Conservation (phyloP, 1,140 invertebrate species). For the Aricia agestis region DNA sequence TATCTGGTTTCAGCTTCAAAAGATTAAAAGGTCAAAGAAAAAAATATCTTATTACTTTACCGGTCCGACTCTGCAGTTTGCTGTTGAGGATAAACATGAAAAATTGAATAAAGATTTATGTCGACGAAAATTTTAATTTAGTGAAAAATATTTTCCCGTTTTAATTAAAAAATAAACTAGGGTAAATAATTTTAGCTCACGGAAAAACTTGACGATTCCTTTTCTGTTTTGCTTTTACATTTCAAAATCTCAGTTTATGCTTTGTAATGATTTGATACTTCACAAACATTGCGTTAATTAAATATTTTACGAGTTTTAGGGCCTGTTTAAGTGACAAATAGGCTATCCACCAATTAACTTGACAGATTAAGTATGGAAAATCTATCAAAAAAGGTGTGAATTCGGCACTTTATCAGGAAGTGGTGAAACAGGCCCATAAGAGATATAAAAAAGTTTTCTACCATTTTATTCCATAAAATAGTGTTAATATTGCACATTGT, state of each 20-base stretch:
- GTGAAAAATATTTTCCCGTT: not conserved
- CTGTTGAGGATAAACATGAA: not conserved
- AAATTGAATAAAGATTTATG: not conserved
- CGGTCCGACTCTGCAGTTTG: not conserved
- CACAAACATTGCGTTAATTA: too few relatives aligned
- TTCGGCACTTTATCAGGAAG: too few relatives aligned
- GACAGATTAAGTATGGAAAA: too few relatives aligned
- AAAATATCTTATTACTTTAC: constrained; percentile 8
- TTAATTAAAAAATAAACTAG: constrained; percentile 1
- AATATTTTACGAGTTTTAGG: too few relatives aligned
- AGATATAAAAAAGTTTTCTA: too few relatives aligned
- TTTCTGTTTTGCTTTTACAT: not conserved
- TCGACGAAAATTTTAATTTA: not conserved
- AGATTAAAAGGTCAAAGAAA: constrained; percentile 15
- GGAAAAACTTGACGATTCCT: not conserved
- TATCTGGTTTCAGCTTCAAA: constrained; percentile 3
- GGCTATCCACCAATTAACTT: too few relatives aligned
- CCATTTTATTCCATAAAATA: too few relatives aligned
- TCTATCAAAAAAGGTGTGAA: too few relatives aligned
- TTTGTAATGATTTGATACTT: not conserved
- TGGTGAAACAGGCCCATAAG: too few relatives aligned
- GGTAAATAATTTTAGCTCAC: not conserved
- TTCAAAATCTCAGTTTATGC: not conserved
- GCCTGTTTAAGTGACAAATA: too few relatives aligned
- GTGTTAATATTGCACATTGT: too few relatives aligned